Conservation (phyloP, 2,113 vertebrate species). For the Entosphenus tridentatus region DNA sequence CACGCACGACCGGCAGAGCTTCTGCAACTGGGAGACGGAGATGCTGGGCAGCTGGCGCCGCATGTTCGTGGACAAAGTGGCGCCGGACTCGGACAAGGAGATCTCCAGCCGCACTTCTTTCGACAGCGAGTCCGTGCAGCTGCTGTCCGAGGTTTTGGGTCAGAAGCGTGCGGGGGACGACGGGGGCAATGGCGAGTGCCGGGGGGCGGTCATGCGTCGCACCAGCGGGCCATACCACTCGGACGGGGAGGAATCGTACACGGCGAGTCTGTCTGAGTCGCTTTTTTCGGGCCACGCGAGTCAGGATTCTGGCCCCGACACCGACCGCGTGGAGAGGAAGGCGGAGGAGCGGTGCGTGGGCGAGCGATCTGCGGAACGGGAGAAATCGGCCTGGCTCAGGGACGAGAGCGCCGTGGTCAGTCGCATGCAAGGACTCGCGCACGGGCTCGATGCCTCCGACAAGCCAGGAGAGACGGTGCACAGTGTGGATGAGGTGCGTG, state of each 20-base stretch:
- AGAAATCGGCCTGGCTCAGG: too few relatives aligned
- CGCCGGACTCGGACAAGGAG: conserved; percentile 24
- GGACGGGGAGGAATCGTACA: conserved; percentile 39
- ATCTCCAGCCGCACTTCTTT: conserved; percentile 51
- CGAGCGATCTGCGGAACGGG: too few relatives aligned
- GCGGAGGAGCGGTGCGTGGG: too few relatives aligned
- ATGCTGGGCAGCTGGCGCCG: conserved; percentile 75
- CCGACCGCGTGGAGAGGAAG: conserved; percentile 23
- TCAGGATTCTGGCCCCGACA: conserved; percentile 43
- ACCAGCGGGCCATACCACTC: conserved; percentile 18
- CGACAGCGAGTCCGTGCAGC: conserved; percentile 34
- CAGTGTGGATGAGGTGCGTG: too few relatives aligned
- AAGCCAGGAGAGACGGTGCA: too few relatives aligned
- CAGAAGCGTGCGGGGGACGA: conserved; percentile 22
- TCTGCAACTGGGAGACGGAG: conserved; percentile 69
- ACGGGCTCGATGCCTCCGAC: too few relatives aligned
- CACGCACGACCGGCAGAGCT: conserved; percentile 19
- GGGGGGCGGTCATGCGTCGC: conserved; percentile 8
- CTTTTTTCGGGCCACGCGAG: conserved; percentile 14
- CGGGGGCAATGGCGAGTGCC: conserved; percentile 9
- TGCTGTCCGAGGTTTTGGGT: conserved; percentile 34
- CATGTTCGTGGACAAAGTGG: conserved; percentile 68
- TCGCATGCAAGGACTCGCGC: too few relatives aligned
- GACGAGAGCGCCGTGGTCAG: too few relatives aligned
- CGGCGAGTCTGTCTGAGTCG: conserved; percentile 29